Evolutionary conservation across 2,888 invertebrate species (phyloP).

Genomic region (Eustalomyia histrio): DNA sequence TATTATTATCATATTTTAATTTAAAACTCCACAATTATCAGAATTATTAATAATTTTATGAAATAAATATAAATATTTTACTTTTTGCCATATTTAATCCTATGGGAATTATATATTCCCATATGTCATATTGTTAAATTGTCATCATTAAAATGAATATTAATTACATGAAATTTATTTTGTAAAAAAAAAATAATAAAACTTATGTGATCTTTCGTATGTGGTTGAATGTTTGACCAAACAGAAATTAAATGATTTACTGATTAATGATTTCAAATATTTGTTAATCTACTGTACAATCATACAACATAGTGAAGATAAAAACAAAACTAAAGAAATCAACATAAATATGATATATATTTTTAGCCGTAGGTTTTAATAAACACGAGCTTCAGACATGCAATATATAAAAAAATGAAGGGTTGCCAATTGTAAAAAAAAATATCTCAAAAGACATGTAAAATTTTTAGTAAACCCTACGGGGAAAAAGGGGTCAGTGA

Average conservation of each 20-base stretch:
- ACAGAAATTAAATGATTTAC: conserved; percentile 52
- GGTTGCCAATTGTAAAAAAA: conserved; percentile 9
- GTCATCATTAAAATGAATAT: conserved; percentile 53
- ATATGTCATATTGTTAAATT: conserved; percentile 41
- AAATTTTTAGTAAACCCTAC: too few species aligned
- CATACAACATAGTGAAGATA: background rate
- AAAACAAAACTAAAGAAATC: conserved; percentile 47
- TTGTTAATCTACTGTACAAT: conserved; percentile 53
- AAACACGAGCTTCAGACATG: conserved; percentile 41
- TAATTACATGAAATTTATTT: conserved; percentile 44
- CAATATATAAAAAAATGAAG: conserved; percentile 5
- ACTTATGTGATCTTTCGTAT: conserved; percentile 1
- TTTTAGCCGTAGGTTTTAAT: conserved; percentile 47
- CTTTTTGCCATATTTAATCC: background rate
- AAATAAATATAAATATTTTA: background rate
- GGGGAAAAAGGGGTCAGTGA: too few species aligned
- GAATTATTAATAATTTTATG: background rate
- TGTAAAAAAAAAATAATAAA: background rate
- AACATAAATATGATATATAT: conserved; percentile 46
- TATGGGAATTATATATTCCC: background rate
- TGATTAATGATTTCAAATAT: conserved; percentile 60
- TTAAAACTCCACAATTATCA: background rate
- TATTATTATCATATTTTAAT: background rate
- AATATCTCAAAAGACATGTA: too few species aligned
- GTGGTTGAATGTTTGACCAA: background rate